Base-by-base conservation (phyloP, 2,113 vertebrate genomes). In the Leucopsar rothschildi region DNA sequence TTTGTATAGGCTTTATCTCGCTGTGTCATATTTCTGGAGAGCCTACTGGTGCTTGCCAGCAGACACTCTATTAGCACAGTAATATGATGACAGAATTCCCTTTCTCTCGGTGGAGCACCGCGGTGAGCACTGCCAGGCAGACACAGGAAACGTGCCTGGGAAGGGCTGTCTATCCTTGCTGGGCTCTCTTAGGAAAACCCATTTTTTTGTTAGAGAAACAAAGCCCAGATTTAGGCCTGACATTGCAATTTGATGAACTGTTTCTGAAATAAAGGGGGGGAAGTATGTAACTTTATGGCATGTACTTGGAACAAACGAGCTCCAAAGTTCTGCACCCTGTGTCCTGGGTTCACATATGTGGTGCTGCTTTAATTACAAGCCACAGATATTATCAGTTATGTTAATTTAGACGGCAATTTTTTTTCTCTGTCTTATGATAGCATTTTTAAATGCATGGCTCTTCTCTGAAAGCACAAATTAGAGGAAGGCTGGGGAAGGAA, bases 11-110 rank as follows among this genome's bases (percentile, higher is more conserved):
- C 71, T 82, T 96, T 92, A 94, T 69, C 64, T 88, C 69, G 2
- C 82, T 92, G 56, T 80, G 42, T 91, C 35, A 13, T 59, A 82
- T 91, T 95, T 94, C 35, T 85, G 57, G 85, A 96, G 50, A 96
- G 47, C 64, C 70, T 88, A 42, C 35, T 92, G 39, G 27, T 83
- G 88, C 69, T 68, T 95, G 72, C 85, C 44, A 92, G 82, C 50
- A 92, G 93, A 39, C 10, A 82, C 76, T 95, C 95, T 68, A 88
- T 93, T 92, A 93, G 52, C 57, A 47, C 65, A 37, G 25, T 12
- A 59, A 59, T 39, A 49, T 0, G 19, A 50, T 68, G 84, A 73
- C 53, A 87, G 78, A 50, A 87, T 73, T 56, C n/a, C 57, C 61
- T 68, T 93, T 61, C 52, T 80, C 47, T 88, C 2, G 0, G 25